Percentiles rank a stretch among this genome's conserved stretches.
These are phyloP conservation scores for Gobio occitaniae DNA, from an alignment of 2,797 vertebrate species.

Conservation along the genomic window DNA sequence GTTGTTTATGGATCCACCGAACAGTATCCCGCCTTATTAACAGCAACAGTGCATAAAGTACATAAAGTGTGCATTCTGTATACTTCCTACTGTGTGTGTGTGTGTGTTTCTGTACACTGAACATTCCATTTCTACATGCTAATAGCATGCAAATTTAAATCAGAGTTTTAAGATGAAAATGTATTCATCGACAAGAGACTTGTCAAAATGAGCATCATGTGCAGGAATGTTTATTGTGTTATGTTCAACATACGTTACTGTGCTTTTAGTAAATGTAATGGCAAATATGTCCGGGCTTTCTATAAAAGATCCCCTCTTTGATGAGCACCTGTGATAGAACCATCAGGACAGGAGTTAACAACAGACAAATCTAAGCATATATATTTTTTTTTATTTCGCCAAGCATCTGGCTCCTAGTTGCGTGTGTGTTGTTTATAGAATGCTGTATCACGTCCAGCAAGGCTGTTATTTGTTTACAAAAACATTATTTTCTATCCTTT, in stretches of 20 bases:
- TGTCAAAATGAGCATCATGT: neutral
- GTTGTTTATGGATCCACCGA: constrained; percentile 16
- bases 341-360: constrained; percentile 29
- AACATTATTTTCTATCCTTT: neutral
- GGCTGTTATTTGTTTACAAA: constrained; percentile 41
- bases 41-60: neutral
- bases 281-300: neutral
- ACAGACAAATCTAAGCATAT: neutral
- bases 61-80: neutral
- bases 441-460: constrained; percentile 30
- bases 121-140: neutral
- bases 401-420: constrained; percentile 31
- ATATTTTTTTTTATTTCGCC: neutral
- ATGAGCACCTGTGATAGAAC: constrained; percentile 45
- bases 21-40: constrained; percentile 40
- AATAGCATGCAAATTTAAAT: constrained; percentile 5
- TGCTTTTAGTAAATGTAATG: neutral
- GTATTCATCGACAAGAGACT: neutral
- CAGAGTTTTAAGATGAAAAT: neutral
- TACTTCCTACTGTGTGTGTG: neutral
- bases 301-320: constrained; percentile 19
- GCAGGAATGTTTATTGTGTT: constrained; percentile 14
- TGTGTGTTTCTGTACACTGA: neutral
- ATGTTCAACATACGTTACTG: neutral
- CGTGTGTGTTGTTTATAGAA: constrained; percentile 20